Percentiles rank a stretch among this genome's conserved stretches.
Conservation (phyloP, 2,797 vertebrate species). For the Setipinna tenuifilis region DNA sequence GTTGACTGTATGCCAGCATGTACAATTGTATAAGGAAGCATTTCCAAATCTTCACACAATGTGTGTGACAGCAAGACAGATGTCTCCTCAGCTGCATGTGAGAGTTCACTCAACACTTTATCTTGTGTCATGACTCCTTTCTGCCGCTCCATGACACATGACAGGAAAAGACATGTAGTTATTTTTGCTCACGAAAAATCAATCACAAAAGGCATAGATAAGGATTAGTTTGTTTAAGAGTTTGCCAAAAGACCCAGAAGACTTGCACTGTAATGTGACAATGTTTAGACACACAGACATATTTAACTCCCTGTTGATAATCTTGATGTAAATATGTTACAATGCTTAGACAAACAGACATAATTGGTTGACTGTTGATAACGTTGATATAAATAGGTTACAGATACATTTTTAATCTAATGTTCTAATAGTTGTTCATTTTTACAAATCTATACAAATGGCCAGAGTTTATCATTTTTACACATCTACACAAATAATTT, state of each 20-base stretch:
- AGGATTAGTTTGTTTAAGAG: conserved; percentile 34
- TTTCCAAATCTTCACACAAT: conserved; percentile 39
- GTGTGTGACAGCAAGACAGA: conserved; percentile 35
- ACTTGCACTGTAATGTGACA: conserved; percentile 26
- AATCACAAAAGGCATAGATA: conserved; percentile 33
- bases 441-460: too few relatives aligned
- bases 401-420: too few relatives aligned
- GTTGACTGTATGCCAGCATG: conserved; percentile 41
- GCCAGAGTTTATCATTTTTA: too few relatives aligned
- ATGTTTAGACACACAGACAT: too few relatives aligned
- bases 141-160: conserved; percentile 20
- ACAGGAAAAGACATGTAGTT: conserved; percentile 32
- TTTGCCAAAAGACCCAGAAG: too few relatives aligned
- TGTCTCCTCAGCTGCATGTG: conserved; percentile 37
- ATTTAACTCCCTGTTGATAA: too few relatives aligned
- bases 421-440: too few relatives aligned
- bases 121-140: conserved; percentile 28
- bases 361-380: too few relatives aligned
- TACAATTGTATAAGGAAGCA: conserved; percentile 33
- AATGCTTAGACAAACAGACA: too few relatives aligned
- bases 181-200: conserved; percentile 36
- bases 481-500: too few relatives aligned
- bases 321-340: too few relatives aligned
- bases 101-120: conserved; percentile 41
- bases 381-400: too few relatives aligned